Conservation (phyloP, 2,797 vertebrate genomes). For the Notamacropus eugenii region DNA sequence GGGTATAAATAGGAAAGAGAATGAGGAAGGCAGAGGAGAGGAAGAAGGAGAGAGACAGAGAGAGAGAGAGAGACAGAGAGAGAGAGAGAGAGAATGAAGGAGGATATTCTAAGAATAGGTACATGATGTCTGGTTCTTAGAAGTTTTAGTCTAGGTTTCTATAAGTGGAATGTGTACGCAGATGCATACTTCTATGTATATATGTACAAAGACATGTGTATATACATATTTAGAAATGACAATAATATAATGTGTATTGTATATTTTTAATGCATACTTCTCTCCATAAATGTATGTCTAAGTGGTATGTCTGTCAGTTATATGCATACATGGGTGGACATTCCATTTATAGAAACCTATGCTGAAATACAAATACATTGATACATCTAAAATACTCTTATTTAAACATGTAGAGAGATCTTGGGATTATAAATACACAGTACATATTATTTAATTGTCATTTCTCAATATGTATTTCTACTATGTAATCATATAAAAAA, state of each 20-base stretch:
- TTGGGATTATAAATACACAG: not conserved
- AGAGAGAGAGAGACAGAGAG: too few relatives aligned
- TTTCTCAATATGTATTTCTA: not conserved
- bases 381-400: not conserved
- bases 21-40: too few relatives aligned
- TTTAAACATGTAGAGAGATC: not conserved
- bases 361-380: not conserved
- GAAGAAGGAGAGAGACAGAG: too few relatives aligned
- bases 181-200: not conserved
- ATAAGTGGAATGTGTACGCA: not conserved
- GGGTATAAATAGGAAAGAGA: not conserved
- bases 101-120: not conserved
- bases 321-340: not conserved
- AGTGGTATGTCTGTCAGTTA: not conserved
- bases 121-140: not conserved
- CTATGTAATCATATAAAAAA: not conserved
- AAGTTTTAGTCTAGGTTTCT: not conserved
- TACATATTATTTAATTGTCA: not conserved
- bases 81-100: not conserved
- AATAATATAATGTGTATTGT: not conserved
- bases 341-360: not conserved
- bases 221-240: not conserved
- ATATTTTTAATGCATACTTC: not conserved
- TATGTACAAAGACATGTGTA: not conserved
- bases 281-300: not conserved